phyloP scores from a whole-genome alignment of 2,113 vertebrate genomes.

The Clarias gariepinus region DNA sequence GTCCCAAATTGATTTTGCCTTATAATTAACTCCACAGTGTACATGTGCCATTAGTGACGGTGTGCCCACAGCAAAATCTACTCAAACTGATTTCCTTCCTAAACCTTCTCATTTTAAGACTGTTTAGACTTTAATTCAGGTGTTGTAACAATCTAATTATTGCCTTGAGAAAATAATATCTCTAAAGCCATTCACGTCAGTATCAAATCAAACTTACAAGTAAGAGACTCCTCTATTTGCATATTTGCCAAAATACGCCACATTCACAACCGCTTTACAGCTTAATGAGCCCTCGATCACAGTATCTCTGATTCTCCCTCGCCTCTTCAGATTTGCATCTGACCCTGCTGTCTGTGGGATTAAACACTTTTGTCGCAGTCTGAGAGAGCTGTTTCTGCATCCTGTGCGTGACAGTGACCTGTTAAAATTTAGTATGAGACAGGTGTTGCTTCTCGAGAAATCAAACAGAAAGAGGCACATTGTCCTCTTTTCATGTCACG shows the following conservation, averaged over 20 bases:
- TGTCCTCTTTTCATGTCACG: background rate
- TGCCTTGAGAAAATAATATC: constrained; percentile 6
- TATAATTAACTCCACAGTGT: constrained; percentile 50
- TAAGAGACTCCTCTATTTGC: constrained; percentile 42
- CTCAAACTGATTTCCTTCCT: constrained; percentile 22
- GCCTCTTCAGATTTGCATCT: constrained; percentile 46
- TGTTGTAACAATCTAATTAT: constrained; percentile 50
- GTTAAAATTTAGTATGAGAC: constrained; percentile 41
- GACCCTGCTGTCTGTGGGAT: constrained; percentile 22
- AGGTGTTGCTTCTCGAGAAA: constrained; percentile 19
- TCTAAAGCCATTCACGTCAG: background rate
- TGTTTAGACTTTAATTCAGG: constrained; percentile 41
- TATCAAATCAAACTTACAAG: constrained; percentile 45
- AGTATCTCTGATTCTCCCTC: constrained; percentile 24
- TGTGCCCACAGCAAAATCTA: constrained; percentile 26
- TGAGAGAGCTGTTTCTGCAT: constrained; percentile 10
- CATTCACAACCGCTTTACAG: constrained; percentile 34
- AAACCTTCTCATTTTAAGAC: constrained; percentile 48
- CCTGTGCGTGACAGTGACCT: constrained; percentile 25
- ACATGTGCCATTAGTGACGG: background rate
- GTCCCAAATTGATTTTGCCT: constrained; percentile 45
- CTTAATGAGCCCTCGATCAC: constrained; percentile 42
- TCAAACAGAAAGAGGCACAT: constrained; percentile 8
- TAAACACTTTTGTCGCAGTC: constrained; percentile 17
- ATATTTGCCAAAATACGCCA: constrained; percentile 40